Evolutionary conservation across 2,888 invertebrate genomes (phyloP).

Genomic region (Melitaea athalia): DNA sequence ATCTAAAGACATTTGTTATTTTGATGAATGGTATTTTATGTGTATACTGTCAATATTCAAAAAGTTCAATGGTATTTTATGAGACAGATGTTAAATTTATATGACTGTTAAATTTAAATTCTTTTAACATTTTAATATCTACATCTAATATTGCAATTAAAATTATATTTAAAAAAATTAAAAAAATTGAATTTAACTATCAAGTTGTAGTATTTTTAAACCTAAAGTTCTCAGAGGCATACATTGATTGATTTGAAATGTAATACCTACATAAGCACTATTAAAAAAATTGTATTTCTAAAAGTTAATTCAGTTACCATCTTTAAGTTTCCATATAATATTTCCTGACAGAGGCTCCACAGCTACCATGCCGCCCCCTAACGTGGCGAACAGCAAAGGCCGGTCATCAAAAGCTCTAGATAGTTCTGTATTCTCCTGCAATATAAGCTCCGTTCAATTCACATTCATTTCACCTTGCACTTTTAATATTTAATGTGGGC

Average conservation of each 20-base stretch:
- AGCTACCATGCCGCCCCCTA: conserved; percentile 96
- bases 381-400: conserved; percentile 93
- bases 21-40: no score
- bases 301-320: conserved; percentile 82
- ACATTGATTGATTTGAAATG: no score
- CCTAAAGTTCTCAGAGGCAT: no score
- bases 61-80: no score
- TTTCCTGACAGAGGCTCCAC: conserved; percentile 92
- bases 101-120: no score
- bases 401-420: conserved; percentile 86
- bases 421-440: conserved; percentile 84
- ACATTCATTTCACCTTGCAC: conserved; percentile 40
- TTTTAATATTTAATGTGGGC: conserved; percentile 37
- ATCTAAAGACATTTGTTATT: no score
- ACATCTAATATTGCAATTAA: background rate
- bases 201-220: no score
- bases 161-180: background rate
- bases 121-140: no score
- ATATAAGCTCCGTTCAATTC: conserved; percentile 45
- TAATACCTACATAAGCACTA: no score
- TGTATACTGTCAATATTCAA: no score
- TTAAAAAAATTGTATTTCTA: background rate
- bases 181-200: no score
- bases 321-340: conserved; percentile 94
- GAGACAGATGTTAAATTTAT: no score